phyloP scores from a whole-genome alignment of 2,888 invertebrate genomes.

The Stenodera caucasica region DNA sequence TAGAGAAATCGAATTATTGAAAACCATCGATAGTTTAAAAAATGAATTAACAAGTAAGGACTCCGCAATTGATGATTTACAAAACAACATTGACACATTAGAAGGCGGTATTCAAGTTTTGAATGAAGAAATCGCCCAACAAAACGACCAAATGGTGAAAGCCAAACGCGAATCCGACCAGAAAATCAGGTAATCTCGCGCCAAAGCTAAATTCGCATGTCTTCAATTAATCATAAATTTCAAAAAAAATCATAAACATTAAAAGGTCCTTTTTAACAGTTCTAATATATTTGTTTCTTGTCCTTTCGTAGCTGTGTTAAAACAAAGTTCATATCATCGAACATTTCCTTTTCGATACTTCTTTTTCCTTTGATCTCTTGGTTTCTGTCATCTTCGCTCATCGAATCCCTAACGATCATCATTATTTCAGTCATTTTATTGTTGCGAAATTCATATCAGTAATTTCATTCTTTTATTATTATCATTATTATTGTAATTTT shows the following conservation, averaged over 20 bases:
- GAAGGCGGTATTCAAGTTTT: slow-evolving; percentile 56
- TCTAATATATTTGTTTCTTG: slow-evolving; percentile 26
- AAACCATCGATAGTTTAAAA: slow-evolving; percentile 53
- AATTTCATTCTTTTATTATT: slow-evolving; percentile 9
- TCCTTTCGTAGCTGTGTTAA: slow-evolving; percentile 43
- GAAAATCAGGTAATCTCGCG: slow-evolving; percentile 55
- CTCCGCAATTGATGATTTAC: slow-evolving; percentile 53
- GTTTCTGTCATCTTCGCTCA: slow-evolving; percentile 33
- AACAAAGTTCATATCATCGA: slow-evolving; percentile 35
- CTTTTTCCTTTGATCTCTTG: slow-evolving; percentile 41
- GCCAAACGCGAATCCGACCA: slow-evolving; percentile 50
- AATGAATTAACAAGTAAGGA: slow-evolving; percentile 51
- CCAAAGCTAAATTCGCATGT: neutral
- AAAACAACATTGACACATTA: slow-evolving; percentile 54
- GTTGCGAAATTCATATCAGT: neutral
- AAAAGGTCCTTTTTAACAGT: slow-evolving; percentile 9
- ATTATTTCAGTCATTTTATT: slow-evolving; percentile 27
- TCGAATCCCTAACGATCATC: slow-evolving; percentile 30
- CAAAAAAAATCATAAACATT: neutral
- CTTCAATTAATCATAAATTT: neutral
- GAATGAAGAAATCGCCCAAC: slow-evolving; percentile 53
- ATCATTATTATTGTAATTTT: slow-evolving; percentile 17
- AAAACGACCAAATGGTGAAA: slow-evolving; percentile 48
- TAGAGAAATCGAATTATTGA: slow-evolving; percentile 53
- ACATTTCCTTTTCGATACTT: slow-evolving; percentile 35